phyloP scores from a whole-genome alignment of 2,888 invertebrate genomes.

The Drosophila ustulata region DNA sequence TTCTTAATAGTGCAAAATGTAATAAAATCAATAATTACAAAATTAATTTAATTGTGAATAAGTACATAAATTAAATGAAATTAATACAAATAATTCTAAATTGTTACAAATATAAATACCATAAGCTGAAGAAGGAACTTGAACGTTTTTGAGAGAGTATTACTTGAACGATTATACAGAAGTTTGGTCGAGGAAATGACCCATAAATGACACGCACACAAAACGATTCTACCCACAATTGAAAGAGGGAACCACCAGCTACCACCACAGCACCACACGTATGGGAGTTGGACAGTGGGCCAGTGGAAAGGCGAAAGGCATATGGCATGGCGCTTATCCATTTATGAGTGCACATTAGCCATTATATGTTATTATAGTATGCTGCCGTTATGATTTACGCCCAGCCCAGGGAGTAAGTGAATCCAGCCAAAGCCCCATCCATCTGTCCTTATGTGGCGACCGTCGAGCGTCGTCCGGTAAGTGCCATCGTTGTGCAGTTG shows the following conservation, averaged over 20 bases:
- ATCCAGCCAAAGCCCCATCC: slow-evolving; percentile 10
- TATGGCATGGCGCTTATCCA: slow-evolving; percentile 73
- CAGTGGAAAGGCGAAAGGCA: slow-evolving; percentile 34
- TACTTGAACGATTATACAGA: slow-evolving; percentile 6
- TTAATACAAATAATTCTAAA: no score
- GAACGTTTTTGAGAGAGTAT: neutral
- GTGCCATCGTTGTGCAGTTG: slow-evolving; percentile 82
- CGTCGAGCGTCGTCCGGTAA: slow-evolving; percentile 70
- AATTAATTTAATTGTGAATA: no score
- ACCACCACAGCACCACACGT: neutral
- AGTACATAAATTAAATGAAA: no score
- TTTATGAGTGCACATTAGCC: slow-evolving; percentile 78
- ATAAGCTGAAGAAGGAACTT: neutral
- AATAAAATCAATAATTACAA: no score
- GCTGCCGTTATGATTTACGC: slow-evolving; percentile 81
- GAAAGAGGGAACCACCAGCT: neutral
- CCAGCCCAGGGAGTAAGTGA: slow-evolving; percentile 16
- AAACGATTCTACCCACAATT: slow-evolving; percentile 25
- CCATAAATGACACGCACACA: slow-evolving; percentile 68
- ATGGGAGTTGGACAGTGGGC: neutral
- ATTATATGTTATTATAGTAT: slow-evolving; percentile 50
- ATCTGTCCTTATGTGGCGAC: neutral
- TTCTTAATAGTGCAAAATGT: no score
- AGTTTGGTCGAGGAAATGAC: slow-evolving; percentile 58
- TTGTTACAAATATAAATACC: neutral